Percentiles rank a stretch among this genome's conserved stretches.
Evolutionary conservation across 1,140 invertebrate genomes (phyloP).

Genomic region (Apis florea): DNA sequence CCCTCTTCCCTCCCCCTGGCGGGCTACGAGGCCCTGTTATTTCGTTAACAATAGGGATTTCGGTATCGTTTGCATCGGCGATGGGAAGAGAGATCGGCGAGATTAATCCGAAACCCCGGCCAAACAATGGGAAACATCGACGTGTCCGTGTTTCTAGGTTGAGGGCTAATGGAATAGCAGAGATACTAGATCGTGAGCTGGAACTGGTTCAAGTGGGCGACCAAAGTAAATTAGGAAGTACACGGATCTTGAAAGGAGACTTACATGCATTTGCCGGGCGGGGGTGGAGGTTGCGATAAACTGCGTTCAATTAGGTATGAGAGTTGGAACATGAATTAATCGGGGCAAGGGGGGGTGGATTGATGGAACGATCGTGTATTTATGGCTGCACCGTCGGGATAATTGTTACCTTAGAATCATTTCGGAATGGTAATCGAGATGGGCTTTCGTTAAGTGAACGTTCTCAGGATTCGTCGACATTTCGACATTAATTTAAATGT

Average conservation of each 20-base stretch:
- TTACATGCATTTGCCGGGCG: slow-evolving; percentile 13
- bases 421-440: too few species aligned
- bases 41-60: slow-evolving; percentile 8
- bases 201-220: slow-evolving; percentile 25
- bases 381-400: too few species aligned
- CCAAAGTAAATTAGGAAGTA: slow-evolving; percentile 26
- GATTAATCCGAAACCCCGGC: slow-evolving; percentile 26
- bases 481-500: too few species aligned
- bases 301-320: not conserved
- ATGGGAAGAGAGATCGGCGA: slow-evolving; percentile 37
- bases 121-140: slow-evolving; percentile 39
- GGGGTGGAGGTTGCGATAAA: not conserved
- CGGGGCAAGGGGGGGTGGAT: too few species aligned
- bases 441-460: too few species aligned
- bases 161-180: slow-evolving; percentile 18
- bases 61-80: slow-evolving; percentile 34
- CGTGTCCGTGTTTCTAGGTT: slow-evolving; percentile 30
- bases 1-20: not conserved
- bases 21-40: not conserved
- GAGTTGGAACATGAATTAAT: not conserved
- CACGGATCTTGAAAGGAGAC: slow-evolving; percentile 11
- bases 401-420: too few species aligned
- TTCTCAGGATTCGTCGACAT: too few species aligned
- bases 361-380: not conserved
- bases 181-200: not conserved